Base-by-base conservation (phyloP, 2,113 vertebrate genomes). In the Empidonax traillii region DNA sequence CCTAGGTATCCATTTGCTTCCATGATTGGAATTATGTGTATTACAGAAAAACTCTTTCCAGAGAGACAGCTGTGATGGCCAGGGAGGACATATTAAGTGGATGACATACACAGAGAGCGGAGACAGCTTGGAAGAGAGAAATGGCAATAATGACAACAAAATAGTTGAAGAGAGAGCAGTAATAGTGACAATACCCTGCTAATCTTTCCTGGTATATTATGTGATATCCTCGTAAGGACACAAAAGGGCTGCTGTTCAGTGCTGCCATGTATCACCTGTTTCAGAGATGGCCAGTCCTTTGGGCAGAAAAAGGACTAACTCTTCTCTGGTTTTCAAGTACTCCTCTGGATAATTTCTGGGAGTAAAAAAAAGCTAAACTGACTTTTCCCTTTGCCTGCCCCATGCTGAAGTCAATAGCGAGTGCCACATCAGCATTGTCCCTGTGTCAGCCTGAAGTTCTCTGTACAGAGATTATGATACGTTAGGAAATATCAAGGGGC, bases 361-460 rank as follows among this genome's bases (percentile, higher is more conserved):
- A 47, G 24, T 68, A 56, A 63, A 80, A 44, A 67, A 67, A 51
- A 80, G 24, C 39, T 76, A 44, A 67, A 25, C 17, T 2, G 5
- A 49, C 63, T 65, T 93, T 72, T 76, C 33, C 31, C 39, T 76
- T 62, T 62, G 33, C 43, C 39, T 72, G 22, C 25, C 76, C 35
- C 28, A 8, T 31, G 20, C 62, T 75, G 27, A 61, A 83, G n/a
- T 33, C 83, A 76, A 44, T 0, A 62, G 31, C 0, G 0, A 81
- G 31, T 49, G 53, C 31, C 39, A 41, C 5, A 33, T n/a, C 31
- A 35, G 14, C 5, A 1, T 20, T 55, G 53, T 44, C 31, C 39
- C 35, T 41, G 22, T 39, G 69, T 51, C 53, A 87, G 31, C 73
- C 63, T 56, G 22, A 71, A 78, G 61, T 10, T 80, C 56, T 35